These are phyloP conservation scores for Dicycla oo DNA, from an alignment of 2,888 invertebrate species.

Conservation along the genomic window DNA sequence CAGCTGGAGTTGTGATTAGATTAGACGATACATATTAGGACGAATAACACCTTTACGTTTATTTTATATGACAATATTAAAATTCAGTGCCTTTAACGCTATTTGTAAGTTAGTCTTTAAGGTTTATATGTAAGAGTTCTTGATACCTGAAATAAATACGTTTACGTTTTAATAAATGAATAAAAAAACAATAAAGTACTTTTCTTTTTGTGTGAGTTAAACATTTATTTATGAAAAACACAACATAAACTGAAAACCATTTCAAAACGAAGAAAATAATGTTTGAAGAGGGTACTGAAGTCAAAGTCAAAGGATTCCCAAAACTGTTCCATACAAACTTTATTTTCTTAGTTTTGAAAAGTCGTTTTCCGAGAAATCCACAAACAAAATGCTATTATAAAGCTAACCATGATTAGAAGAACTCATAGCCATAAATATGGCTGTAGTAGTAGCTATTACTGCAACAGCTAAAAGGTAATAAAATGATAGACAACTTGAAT, in stretches of 20 bases:
- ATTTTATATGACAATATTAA: background rate
- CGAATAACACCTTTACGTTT: too few species aligned
- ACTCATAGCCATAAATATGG: background rate
- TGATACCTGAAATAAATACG: conserved; percentile 30
- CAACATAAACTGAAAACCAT: background rate
- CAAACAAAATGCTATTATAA: background rate
- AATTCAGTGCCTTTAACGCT: background rate
- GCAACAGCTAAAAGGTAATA: background rate
- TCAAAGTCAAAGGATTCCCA: background rate
- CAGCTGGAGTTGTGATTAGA: background rate
- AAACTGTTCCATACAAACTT: background rate
- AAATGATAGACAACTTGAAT: too few species aligned
- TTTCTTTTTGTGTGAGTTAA: conserved; percentile 10
- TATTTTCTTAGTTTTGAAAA: background rate
- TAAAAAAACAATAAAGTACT: background rate
- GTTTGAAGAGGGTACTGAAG: background rate
- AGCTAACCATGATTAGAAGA: background rate
- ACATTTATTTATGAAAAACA: conserved; percentile 16
- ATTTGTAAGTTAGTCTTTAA: conserved; percentile 12
- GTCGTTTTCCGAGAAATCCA: background rate
- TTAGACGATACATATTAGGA: too few species aligned
- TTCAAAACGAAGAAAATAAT: background rate
- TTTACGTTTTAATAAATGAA: background rate
- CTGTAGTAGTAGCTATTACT: background rate
- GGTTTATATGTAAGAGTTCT: conserved; percentile 17